These are phyloP conservation scores for Lithophane socia DNA, from an alignment of 2,888 invertebrate species.

Conservation along the genomic window DNA sequence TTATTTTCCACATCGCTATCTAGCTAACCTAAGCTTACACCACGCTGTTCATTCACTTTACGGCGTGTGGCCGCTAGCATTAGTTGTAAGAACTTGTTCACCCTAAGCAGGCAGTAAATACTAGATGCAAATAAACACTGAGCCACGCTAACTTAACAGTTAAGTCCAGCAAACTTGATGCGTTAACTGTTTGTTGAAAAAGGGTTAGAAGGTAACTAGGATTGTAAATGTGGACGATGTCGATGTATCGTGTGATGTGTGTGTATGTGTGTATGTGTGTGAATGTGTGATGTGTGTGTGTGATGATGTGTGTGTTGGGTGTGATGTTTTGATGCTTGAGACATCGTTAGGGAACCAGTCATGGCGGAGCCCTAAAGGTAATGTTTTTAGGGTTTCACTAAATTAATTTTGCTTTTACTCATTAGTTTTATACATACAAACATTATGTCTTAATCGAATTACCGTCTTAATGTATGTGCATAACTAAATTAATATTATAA, in stretches of 20 bases:
- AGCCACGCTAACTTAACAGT: conserved; percentile 67
- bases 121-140: conserved; percentile 70
- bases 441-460: too few relatives aligned
- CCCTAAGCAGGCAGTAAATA: conserved; percentile 68
- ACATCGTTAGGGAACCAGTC: not conserved
- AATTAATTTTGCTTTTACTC: not conserved
- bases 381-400: not conserved
- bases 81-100: conserved; percentile 63
- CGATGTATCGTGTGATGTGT: too few relatives aligned
- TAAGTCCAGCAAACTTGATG: conserved; percentile 53
- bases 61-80: conserved; percentile 41
- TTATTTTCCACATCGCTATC: conserved; percentile 38
- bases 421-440: too few relatives aligned
- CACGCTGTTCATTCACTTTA: conserved; percentile 43
- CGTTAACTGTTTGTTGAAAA: conserved; percentile 50
- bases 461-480: too few relatives aligned
- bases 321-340: not conserved
- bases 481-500: too few relatives aligned
- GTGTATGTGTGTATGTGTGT: too few relatives aligned
- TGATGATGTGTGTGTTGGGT: too few relatives aligned
- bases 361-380: not conserved
- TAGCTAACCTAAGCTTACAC: conserved; percentile 12
- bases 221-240: not conserved
- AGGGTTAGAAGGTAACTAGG: conserved; percentile 19
- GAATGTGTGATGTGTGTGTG: too few relatives aligned